These are phyloP conservation scores for Emys orbicularis DNA, from an alignment of 2,797 vertebrate genomes.

Conservation along the genomic window DNA sequence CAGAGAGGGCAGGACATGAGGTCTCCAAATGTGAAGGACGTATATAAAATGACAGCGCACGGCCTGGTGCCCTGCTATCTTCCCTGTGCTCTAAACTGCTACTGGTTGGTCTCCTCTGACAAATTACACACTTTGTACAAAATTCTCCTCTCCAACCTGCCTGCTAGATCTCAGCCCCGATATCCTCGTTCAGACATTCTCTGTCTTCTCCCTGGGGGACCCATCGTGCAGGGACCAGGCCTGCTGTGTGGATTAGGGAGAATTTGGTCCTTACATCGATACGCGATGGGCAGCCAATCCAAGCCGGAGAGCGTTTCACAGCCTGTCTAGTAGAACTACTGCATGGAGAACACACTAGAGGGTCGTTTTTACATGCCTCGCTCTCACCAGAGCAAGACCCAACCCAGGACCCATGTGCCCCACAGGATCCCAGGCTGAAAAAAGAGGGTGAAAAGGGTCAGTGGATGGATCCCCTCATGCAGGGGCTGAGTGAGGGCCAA, in stretches of 20 bases:
- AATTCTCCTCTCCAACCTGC: background rate
- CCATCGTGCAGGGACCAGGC: background rate
- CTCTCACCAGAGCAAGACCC: background rate
- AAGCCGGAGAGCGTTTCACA: background rate
- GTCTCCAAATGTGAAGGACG: background rate
- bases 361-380: background rate
- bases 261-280: background rate
- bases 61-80: background rate
- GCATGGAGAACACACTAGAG: background rate
- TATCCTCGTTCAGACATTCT: background rate
- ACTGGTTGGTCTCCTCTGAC: background rate
- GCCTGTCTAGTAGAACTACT: background rate
- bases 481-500: background rate
- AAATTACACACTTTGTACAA: background rate
- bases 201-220: background rate
- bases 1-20: fast-evolving
- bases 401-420: background rate
- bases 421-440: background rate
- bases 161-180: background rate
- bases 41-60: background rate
- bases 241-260: background rate
- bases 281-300: background rate
- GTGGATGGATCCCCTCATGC: too few relatives aligned
- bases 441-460: fast-evolving
- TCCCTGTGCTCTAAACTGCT: background rate